A percentile compares a stretch with the other conserved stretches of the same genome.
Conservation (phyloP, 2,888 invertebrate species). For the Heliconius charithonia region DNA sequence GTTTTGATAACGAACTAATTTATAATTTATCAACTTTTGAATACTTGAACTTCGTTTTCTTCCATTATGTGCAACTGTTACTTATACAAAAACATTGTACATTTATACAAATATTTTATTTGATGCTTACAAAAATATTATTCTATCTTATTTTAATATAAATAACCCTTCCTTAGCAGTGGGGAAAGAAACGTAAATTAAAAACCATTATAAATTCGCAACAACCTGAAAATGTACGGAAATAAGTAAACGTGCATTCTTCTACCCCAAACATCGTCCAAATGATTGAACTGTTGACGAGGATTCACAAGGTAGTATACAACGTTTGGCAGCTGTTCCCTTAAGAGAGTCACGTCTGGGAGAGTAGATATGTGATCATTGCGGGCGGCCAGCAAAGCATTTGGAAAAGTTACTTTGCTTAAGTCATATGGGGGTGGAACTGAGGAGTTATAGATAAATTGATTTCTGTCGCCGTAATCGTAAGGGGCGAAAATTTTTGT, state of each 20-base stretch:
- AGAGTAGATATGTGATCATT: conserved; percentile 57
- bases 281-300: conserved; percentile 46
- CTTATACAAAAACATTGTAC: background rate
- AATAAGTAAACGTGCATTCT: conserved; percentile 46
- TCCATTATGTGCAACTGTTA: no score
- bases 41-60: background rate
- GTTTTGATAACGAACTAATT: background rate
- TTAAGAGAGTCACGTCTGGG: conserved; percentile 53
- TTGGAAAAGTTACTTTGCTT: conserved; percentile 54
- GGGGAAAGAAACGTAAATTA: background rate
- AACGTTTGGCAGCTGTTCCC: conserved; percentile 54
- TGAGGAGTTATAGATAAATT: conserved; percentile 51
- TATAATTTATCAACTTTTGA: background rate
- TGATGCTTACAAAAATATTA: background rate
- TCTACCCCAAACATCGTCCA: conserved; percentile 50
- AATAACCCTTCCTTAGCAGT: no score
- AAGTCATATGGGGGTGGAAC: conserved; percentile 59
- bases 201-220: conserved; percentile 30
- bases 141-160: background rate
- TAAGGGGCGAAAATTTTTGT: conserved; percentile 53
- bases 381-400: conserved; percentile 53
- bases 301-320: conserved; percentile 42
- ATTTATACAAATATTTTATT: background rate
- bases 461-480: conserved; percentile 57
- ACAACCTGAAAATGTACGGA: conserved; percentile 42